Evolutionary conservation across 1,140 invertebrate species (phyloP), one percentile per base, ranked within the genome.

Genomic region (Medauroidea extradentata): DNA sequence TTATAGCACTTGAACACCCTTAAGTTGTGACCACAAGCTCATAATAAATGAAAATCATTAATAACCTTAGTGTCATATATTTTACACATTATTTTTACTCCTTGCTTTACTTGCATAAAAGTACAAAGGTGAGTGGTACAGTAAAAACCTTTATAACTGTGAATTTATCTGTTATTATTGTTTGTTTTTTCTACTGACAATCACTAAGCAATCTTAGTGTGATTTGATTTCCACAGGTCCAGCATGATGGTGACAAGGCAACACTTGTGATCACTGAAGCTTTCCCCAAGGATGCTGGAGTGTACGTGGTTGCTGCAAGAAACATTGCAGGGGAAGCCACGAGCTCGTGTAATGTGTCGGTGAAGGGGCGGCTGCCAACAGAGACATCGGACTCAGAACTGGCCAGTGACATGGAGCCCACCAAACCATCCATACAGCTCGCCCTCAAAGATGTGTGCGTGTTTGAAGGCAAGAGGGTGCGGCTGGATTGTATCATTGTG

Each of bases 401-500:
- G 49, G 79, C 84, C 27, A 83, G 81, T 57, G 86, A 89, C 59
- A 83, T 86, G 70, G 85, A 89, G 64, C 84, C 85, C 0, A 78
- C 85, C 4, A 83, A 85, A 62, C 90, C 90, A 1, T 81, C 81
- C 14, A 85, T 94, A 57, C 84, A 89, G 57, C 70, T 90, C 54
- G 80, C 82, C 2, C 75, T 94, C 8, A 83, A 84, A 69, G 84
- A 91, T 73, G 71, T 82, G 7, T 79, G 78, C 16, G 82, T 86
- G n/a, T 79, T 78, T 27, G 89, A 92, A 73, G 90, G 90, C 8
- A 81, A 81, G 7, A 80, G 80, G 21, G 84, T 87, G 3, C 77
- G 84, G 43, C 73, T 94, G 52, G 90, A 91, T 65, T 92, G 89
- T 69, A 79, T 92, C 43, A 92, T 94, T 65, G 80, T 90, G 51